Conservation (phyloP, 2,888 invertebrate genomes). For the Campopleginae sp. region DNA sequence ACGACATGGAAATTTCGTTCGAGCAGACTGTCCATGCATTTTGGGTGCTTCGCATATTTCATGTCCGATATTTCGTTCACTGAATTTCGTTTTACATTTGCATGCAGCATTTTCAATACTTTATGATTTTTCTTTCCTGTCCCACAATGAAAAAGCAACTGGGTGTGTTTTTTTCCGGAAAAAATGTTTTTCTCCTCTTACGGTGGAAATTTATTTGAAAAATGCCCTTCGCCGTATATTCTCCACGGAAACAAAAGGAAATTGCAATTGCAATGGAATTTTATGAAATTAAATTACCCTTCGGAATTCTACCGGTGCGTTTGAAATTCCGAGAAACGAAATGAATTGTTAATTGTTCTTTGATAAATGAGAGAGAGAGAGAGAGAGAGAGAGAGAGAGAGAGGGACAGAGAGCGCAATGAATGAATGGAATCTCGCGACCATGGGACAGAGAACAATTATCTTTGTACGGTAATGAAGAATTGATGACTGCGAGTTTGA, state of each 20-base stretch:
- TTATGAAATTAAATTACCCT: too few relatives aligned
- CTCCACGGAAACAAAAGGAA: too few relatives aligned
- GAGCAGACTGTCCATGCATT: conserved; percentile 63
- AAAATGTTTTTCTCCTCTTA: not conserved
- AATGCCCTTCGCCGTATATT: too few relatives aligned
- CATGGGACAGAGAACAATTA: not conserved
- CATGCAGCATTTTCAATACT: conserved; percentile 82
- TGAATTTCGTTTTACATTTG: conserved; percentile 80
- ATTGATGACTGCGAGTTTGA: not conserved
- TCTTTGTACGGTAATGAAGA: not conserved
- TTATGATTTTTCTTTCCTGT: conserved; percentile 77
- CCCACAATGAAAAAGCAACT: not conserved
- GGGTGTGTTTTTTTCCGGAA: not conserved
- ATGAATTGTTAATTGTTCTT: not conserved
- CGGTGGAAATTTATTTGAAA: not conserved
- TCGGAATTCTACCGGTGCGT: not conserved
- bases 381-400: too few relatives aligned
- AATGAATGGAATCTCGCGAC: not conserved
- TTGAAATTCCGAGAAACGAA: not conserved
- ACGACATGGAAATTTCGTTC: conserved; percentile 57
- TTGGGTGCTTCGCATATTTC: conserved; percentile 71
- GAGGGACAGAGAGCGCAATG: too few relatives aligned
- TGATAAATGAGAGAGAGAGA: not conserved
- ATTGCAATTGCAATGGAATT: too few relatives aligned
- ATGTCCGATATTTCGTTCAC: conserved; percentile 79